phyloP scores from a whole-genome alignment of 2,888 invertebrate species.

The Acholoe squamosa region DNA sequence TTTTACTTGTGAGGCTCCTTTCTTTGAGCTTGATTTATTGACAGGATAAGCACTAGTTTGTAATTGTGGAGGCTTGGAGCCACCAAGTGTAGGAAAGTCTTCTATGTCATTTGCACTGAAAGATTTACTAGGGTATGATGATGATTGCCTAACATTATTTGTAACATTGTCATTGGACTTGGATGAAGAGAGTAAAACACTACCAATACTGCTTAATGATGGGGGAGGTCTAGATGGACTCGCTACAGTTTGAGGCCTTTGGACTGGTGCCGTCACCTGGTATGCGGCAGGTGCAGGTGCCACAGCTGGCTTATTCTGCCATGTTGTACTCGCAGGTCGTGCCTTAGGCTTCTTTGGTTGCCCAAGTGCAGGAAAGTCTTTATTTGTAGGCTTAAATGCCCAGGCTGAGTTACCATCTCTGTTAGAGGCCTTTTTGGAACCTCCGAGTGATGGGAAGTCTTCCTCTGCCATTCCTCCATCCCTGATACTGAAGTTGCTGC shows the following conservation, averaged over 20 bases:
- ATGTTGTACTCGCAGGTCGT: not conserved
- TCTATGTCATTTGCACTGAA: not conserved
- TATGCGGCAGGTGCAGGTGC: not conserved
- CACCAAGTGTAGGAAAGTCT: conserved; percentile 45
- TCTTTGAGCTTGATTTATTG: not conserved
- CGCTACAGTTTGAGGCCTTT: not conserved
- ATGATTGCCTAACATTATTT: not conserved
- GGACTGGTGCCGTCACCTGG: not conserved
- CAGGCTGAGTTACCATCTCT: not conserved
- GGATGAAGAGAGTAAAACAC: conserved; percentile 24
- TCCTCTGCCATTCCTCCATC: conserved; percentile 73
- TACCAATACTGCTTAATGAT: conserved; percentile 66
- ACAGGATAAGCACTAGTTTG: not conserved
- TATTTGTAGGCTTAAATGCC: conserved; percentile 17
- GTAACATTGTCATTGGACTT: not conserved
- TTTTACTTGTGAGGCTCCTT: not conserved
- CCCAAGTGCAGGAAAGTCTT: conserved; percentile 57
- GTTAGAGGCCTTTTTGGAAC: conserved; percentile 16
- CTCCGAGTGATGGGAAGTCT: conserved; percentile 81
- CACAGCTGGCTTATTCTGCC: conserved; percentile 6
- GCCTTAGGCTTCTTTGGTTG: not conserved
- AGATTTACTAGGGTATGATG: not conserved
- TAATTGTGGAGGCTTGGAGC: not conserved
- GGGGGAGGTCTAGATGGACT: conserved; percentile 16
- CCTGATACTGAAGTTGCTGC: conserved; percentile 79